Percentiles rank a stretch among this genome's conserved stretches.
Conservation (phyloP, 2,888 invertebrate genomes). For the Saturnia japonica region DNA sequence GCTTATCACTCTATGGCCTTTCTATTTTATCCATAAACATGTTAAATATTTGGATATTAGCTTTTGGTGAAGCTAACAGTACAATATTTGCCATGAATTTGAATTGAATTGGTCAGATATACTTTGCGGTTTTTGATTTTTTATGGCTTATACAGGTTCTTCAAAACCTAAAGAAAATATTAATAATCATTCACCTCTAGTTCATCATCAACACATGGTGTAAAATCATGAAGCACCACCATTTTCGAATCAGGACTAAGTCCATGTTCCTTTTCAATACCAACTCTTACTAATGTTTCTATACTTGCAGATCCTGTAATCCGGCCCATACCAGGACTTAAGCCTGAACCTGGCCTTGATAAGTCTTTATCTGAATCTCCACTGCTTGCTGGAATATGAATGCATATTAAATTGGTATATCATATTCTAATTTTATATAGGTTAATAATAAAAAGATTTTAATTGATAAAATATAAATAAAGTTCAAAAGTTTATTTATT, state of each 20-base stretch:
- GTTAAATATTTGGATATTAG: too few relatives aligned
- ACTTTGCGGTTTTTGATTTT: too few relatives aligned
- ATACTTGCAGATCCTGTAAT: conserved; percentile 97
- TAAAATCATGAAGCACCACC: conserved; percentile 97
- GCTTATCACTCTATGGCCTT: too few relatives aligned
- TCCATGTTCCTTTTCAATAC: conserved; percentile 96
- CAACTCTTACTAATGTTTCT: conserved; percentile 93
- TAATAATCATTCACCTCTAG: conserved; percentile 85
- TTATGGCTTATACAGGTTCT: too few relatives aligned
- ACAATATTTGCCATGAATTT: too few relatives aligned
- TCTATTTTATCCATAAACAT: too few relatives aligned
- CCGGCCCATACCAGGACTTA: conserved; percentile 92
- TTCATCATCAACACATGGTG: conserved; percentile 97
- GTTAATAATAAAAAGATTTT: conserved; percentile 18
- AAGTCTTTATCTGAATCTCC: conserved; percentile 91
- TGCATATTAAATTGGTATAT: not conserved
- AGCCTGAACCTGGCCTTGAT: conserved; percentile 81
- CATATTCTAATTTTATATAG: not conserved
- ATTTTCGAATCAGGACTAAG: conserved; percentile 96
- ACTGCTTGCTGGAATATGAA: conserved; percentile 83
- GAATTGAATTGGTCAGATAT: too few relatives aligned
- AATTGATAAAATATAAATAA: too few relatives aligned
- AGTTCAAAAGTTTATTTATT: not conserved
- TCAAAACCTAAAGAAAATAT: not conserved
- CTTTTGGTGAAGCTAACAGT: too few relatives aligned